Conservation (phyloP, 2,113 vertebrate species). For the Corynorhinus townsendii region DNA sequence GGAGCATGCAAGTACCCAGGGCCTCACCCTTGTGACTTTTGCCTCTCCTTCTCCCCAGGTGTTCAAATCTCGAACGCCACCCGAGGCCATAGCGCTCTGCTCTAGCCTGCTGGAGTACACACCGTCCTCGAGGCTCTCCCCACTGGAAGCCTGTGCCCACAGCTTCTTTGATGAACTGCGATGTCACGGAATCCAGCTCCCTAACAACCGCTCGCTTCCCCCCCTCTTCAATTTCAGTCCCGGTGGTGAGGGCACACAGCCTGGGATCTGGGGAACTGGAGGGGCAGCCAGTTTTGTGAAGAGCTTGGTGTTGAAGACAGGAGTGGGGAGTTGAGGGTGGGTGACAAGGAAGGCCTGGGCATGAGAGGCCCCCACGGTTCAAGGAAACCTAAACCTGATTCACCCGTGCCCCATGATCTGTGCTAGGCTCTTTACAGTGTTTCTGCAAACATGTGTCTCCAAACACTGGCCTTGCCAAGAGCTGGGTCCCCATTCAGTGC, state of each 20-base stretch:
- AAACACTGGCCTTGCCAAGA: neutral
- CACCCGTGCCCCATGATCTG: rapidly evolving
- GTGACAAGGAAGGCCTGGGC: too few species aligned
- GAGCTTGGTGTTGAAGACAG: neutral
- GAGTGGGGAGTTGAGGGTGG: neutral
- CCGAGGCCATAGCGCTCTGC: conserved; percentile 92
- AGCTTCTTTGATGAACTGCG: conserved; percentile 94
- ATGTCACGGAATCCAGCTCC: conserved; percentile 87
- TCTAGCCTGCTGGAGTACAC: conserved; percentile 94
- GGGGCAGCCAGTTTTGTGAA: neutral
- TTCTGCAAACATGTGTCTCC: neutral
- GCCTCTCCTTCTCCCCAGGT: conserved; percentile 76
- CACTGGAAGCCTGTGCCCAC: conserved; percentile 91
- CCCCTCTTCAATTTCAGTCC: conserved; percentile 94
- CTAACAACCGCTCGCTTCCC: conserved; percentile 91
- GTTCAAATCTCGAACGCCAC: conserved; percentile 92
- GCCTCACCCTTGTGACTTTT: neutral
- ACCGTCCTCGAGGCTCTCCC: conserved; percentile 90
- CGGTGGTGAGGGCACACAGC: conserved; percentile 79
- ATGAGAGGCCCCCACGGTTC: neutral
- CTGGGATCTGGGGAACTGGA: neutral
- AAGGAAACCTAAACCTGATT: neutral
- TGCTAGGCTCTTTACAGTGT: neutral
- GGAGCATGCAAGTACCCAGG: rapidly evolving
- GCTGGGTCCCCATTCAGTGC: neutral